These are phyloP conservation scores for Plebejus argus DNA, from an alignment of 2,888 invertebrate genomes.

Conservation along the genomic window DNA sequence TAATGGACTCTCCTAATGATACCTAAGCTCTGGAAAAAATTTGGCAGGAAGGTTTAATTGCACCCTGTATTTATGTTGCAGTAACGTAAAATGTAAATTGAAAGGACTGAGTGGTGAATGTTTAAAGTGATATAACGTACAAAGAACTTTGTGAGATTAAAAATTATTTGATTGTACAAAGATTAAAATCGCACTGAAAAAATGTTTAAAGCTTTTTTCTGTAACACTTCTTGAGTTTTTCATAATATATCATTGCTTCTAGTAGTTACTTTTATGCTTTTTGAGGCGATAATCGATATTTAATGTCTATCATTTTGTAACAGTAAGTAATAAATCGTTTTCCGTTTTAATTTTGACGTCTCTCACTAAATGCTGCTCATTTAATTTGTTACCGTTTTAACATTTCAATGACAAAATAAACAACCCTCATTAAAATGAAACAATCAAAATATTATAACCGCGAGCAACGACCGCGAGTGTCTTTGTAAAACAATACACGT, in stretches of 20 bases:
- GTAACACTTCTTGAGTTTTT: too few relatives aligned
- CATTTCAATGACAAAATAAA: background rate
- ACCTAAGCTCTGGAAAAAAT: too few relatives aligned
- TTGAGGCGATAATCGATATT: too few relatives aligned
- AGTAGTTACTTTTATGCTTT: too few relatives aligned
- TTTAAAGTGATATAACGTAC: background rate
- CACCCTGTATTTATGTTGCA: conserved; percentile 23
- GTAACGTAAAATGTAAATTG: conserved; percentile 24
- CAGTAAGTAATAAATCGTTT: too few relatives aligned
- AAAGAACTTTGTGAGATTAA: conserved; percentile 7
- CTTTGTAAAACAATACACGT: conserved; percentile 25
- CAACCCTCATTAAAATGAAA: conserved; percentile 1
- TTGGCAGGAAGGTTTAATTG: too few relatives aligned
- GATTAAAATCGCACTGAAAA: background rate
- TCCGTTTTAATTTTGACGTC: too few relatives aligned
- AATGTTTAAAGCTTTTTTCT: background rate
- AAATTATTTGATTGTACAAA: conserved; percentile 2
- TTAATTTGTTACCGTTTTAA: background rate
- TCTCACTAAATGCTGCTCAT: too few relatives aligned
- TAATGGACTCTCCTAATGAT: too few relatives aligned
- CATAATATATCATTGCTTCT: too few relatives aligned
- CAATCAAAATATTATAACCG: conserved; percentile 13
- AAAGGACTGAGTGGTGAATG: background rate
- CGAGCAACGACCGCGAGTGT: background rate
- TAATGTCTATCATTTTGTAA: too few relatives aligned